A percentile compares a stretch with the other conserved stretches of the same genome.
Conservation (phyloP, 1,140 invertebrate genomes). For the Drosophila pseudoobscura region DNA sequence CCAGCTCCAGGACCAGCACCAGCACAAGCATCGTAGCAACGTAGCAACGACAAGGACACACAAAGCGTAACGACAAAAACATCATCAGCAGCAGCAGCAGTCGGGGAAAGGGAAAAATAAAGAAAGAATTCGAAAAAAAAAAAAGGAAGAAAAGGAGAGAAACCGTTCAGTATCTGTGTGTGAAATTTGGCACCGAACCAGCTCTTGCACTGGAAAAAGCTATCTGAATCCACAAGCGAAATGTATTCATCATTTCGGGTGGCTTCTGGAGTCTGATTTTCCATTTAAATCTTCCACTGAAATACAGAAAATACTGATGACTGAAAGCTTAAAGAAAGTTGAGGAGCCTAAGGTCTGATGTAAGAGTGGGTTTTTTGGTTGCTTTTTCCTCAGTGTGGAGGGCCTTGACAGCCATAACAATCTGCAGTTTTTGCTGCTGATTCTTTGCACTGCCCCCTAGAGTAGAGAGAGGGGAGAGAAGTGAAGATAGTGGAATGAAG, state of each 20-base stretch:
- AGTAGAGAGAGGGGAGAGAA: background rate
- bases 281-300: too few species aligned
- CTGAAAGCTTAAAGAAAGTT: too few species aligned
- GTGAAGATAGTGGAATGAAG: too few species aligned
- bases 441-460: constrained; percentile 20
- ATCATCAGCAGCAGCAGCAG: constrained; percentile 35
- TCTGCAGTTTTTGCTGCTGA: constrained; percentile 45
- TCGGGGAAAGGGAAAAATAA: constrained; percentile 2
- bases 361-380: background rate
- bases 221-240: constrained; percentile 6
- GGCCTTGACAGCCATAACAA: constrained; percentile 51
- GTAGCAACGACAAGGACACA: constrained; percentile 11
- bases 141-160: constrained; percentile 1
- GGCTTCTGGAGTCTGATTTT: background rate
- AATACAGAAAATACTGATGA: too few species aligned
- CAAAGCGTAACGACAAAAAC: constrained; percentile 52
- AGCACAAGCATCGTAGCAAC: too few species aligned
- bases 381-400: constrained; percentile 15
- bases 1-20: too few species aligned
- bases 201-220: constrained; percentile 34
- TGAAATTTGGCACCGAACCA: constrained; percentile 45
- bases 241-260: constrained; percentile 10
- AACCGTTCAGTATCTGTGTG: constrained; percentile 38
- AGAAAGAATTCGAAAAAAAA: constrained; percentile 13
- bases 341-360: background rate